These are phyloP conservation scores for Athalia circularis DNA, from an alignment of 2,888 invertebrate species.

Conservation along the genomic window DNA sequence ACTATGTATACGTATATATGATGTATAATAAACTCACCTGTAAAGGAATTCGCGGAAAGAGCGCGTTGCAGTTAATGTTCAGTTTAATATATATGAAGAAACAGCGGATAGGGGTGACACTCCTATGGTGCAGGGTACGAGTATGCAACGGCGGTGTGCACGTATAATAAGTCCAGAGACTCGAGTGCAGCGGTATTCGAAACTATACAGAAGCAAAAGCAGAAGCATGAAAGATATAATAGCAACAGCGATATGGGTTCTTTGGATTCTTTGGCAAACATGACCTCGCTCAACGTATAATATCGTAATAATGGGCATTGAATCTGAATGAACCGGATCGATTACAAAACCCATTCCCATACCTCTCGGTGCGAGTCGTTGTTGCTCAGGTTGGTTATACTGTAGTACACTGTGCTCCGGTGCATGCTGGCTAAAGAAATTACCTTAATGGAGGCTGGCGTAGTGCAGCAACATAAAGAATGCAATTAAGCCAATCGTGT, in stretches of 20 bases:
- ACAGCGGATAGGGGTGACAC: too few species aligned
- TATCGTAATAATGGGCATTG: constrained; percentile 47
- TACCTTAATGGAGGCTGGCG: constrained; percentile 52
- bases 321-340: constrained; percentile 47
- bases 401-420: too few species aligned
- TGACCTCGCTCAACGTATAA: constrained; percentile 45
- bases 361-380: constrained; percentile 30
- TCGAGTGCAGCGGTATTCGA: background rate
- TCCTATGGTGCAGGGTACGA: too few species aligned
- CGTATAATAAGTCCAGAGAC: background rate
- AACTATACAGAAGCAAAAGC: too few species aligned
- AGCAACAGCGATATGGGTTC: constrained; percentile 19
- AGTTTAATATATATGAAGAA: too few species aligned
- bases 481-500: constrained; percentile 65
- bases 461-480: constrained; percentile 64
- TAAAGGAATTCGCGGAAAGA: constrained; percentile 28
- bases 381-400: too few species aligned
- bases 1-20: background rate
- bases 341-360: constrained; percentile 46
- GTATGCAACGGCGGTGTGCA: background rate
- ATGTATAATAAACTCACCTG: background rate
- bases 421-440: constrained; percentile 54
- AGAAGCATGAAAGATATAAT: too few species aligned
- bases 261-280: constrained; percentile 42
- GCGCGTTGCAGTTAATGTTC: too few species aligned